These are phyloP conservation scores for Percopsis transmontana DNA, from an alignment of 2,113 vertebrate genomes.

Conservation along the genomic window DNA sequence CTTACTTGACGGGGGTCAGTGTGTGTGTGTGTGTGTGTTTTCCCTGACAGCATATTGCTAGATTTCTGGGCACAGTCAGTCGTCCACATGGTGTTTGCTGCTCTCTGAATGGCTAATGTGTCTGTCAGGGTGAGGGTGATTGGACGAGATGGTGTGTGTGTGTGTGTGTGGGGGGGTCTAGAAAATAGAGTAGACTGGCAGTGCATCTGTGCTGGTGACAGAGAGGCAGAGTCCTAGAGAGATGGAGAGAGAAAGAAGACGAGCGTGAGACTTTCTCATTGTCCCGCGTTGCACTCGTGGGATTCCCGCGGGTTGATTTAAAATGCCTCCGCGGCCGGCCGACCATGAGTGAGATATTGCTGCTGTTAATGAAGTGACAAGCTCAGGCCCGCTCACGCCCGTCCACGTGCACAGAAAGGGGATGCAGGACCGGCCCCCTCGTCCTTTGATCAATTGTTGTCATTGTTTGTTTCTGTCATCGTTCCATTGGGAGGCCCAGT, in stretches of 20 bases:
- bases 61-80: conserved; percentile 67
- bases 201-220: background rate
- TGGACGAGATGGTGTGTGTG: conserved; percentile 51
- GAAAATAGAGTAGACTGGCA: conserved; percentile 15
- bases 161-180: conserved; percentile 45
- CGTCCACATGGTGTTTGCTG: conserved; percentile 62
- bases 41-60: conserved; percentile 63
- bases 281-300: conserved; percentile 40
- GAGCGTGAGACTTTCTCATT: conserved; percentile 26
- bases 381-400: conserved; percentile 26
- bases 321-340: conserved; percentile 54
- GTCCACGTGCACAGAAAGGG: conserved; percentile 31
- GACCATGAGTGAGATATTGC: conserved; percentile 67
- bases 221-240: background rate
- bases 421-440: conserved; percentile 23
- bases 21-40: conserved; percentile 41
- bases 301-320: conserved; percentile 58
- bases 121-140: conserved; percentile 58
- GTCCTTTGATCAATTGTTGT: conserved; percentile 28
- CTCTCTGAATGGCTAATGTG: conserved; percentile 60
- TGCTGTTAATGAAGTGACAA: conserved; percentile 64
- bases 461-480: conserved; percentile 28
- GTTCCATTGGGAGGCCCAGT: conserved; percentile 19
- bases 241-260: background rate
- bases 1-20: conserved; percentile 68